A percentile compares a stretch with the other conserved stretches of the same genome.
phyloP scores from a whole-genome alignment of 2,113 vertebrate genomes.

The Phalacrocorax pelagicus region DNA sequence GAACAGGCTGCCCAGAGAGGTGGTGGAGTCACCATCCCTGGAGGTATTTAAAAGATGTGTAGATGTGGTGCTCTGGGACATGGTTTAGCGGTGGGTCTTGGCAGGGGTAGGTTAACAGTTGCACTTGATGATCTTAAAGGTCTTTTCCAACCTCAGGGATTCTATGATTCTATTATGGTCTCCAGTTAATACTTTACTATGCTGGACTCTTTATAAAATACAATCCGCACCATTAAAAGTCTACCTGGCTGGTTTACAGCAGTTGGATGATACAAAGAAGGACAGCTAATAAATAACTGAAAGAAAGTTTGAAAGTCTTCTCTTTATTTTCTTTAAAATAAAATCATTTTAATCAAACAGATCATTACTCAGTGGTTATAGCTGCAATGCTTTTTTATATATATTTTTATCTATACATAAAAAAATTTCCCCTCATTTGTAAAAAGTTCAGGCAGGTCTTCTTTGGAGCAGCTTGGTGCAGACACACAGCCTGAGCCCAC shows the following conservation, averaged over 20 bases:
- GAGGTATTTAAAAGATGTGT: no score
- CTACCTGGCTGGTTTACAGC: not conserved
- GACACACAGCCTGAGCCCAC: not conserved
- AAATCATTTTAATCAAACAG: not conserved
- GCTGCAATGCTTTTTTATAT: not conserved
- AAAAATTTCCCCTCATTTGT: not conserved
- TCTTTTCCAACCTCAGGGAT: not conserved
- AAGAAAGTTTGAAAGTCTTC: not conserved
- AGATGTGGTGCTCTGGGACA: no score
- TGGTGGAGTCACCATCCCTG: no score
- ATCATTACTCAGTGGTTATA: not conserved
- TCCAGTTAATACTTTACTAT: constrained; percentile 15
- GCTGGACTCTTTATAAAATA: constrained; percentile 13
- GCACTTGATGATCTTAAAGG: not conserved
- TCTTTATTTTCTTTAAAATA: not conserved
- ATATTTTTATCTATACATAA: not conserved
- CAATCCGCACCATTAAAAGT: not conserved
- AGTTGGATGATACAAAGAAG: not conserved
- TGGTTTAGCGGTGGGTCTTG: not conserved
- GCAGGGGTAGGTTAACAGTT: not conserved
- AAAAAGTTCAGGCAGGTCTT: not conserved
- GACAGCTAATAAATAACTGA: not conserved
- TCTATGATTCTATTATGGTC: not conserved
- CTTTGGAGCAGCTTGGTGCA: not conserved
- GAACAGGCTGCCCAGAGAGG: no score